Percentiles rank a stretch among this genome's conserved stretches.
phyloP scores from a whole-genome alignment of 2,797 vertebrate genomes.

The Amniataba percoides region DNA sequence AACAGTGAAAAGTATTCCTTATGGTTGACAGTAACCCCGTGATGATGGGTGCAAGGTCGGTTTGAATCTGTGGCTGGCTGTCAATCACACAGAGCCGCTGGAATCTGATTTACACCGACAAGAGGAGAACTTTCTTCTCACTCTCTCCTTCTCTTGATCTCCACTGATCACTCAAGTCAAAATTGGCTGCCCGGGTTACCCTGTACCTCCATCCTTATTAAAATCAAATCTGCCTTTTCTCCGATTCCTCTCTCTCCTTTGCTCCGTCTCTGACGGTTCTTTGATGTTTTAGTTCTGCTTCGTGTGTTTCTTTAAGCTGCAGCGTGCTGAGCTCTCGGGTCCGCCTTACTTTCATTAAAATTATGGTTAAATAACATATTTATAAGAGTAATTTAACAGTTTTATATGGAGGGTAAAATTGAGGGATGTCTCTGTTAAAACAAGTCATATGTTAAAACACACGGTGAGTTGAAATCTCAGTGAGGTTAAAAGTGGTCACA shows the following conservation, averaged over 20 bases:
- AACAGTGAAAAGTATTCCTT: slow-evolving; percentile 27
- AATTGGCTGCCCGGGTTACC: background rate
- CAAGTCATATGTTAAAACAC: background rate
- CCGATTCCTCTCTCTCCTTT: background rate
- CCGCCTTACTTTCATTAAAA: background rate
- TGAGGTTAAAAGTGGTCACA: background rate
- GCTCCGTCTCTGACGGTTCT: background rate
- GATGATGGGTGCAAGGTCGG: slow-evolving; percentile 56
- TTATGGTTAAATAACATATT: background rate
- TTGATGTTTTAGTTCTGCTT: background rate
- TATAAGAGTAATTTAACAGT: background rate
- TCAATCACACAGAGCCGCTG: slow-evolving; percentile 41
- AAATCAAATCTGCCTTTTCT: slow-evolving; percentile 23
- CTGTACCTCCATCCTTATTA: background rate
- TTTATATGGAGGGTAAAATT: background rate
- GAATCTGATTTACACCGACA: slow-evolving; percentile 1
- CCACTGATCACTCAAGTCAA: slow-evolving; percentile 33
- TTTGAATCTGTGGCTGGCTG: slow-evolving; percentile 33
- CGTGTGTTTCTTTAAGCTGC: background rate
- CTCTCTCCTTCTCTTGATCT: slow-evolving; percentile 36
- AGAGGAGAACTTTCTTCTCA: slow-evolving; percentile 22
- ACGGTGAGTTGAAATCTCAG: background rate
- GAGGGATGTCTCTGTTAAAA: background rate
- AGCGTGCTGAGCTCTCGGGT: background rate
- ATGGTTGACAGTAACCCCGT: slow-evolving; percentile 34